A percentile compares a stretch with the other conserved stretches of the same genome.
These are phyloP conservation scores for Ennomos erosarius DNA, from an alignment of 2,888 invertebrate genomes.

Conservation along the genomic window DNA sequence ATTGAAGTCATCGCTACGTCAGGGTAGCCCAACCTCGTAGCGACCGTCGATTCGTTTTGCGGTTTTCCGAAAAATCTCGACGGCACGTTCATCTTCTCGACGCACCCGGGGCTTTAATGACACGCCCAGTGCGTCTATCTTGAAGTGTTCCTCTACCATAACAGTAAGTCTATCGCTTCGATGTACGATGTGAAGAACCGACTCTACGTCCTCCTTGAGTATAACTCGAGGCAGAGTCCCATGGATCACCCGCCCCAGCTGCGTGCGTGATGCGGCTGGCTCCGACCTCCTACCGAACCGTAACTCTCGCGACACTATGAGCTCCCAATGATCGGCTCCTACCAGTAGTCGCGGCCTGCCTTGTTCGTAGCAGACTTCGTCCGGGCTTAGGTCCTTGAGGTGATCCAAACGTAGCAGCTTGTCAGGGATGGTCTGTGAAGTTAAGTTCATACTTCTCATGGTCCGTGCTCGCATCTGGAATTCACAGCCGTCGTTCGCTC, in stretches of 20 bases:
- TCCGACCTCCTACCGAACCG: not conserved
- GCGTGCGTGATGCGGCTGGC: constrained; percentile 14
- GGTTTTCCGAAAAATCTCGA: not conserved
- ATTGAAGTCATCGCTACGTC: no score
- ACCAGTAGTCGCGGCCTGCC: constrained; percentile 3
- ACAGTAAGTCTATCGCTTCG: not conserved
- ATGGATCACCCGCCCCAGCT: constrained; percentile 14
- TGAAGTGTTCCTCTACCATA: not conserved
- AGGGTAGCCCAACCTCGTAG: no score
- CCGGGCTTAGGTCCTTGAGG: not conserved
- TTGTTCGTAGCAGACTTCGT: not conserved
- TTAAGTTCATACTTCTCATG: not conserved
- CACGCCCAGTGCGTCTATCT: constrained; percentile 3
- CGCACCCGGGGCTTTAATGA: not conserved
- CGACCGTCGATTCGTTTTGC: no score
- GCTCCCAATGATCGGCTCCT: constrained; percentile 9
- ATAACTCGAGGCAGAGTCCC: constrained; percentile 5
- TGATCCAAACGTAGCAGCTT: not conserved
- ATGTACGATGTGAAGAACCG: not conserved
- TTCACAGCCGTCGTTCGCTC: not conserved
- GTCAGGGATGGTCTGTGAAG: not conserved
- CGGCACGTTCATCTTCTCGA: not conserved
- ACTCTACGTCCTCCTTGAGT: not conserved
- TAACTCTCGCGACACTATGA: constrained; percentile 10
- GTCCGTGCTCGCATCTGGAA: not conserved